Evolutionary conservation across 2,113 vertebrate genomes (phyloP).

Genomic region (Sciurus niger): DNA sequence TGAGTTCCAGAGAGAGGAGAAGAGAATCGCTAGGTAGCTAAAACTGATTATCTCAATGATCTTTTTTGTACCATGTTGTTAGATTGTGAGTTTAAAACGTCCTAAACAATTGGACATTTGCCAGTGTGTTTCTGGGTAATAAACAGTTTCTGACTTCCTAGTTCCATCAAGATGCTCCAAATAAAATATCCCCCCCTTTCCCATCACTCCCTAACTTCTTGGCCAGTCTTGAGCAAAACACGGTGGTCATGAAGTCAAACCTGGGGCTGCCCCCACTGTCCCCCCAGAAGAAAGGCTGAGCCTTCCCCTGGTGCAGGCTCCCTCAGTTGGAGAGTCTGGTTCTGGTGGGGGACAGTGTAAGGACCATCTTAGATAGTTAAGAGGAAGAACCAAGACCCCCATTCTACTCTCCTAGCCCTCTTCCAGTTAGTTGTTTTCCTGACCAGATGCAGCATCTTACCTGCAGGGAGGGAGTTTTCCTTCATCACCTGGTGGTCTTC

Average conservation of each 20-base stretch:
- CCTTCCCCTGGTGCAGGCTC: not conserved
- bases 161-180: conserved; percentile 8
- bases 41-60: not conserved
- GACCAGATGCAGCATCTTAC: not conserved
- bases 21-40: not conserved
- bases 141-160: conserved; percentile 56
- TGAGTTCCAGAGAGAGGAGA: not conserved
- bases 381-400: not conserved
- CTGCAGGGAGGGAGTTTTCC: not conserved
- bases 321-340: not conserved
- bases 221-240: not conserved
- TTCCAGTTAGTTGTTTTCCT: not conserved
- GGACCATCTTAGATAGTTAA: not conserved
- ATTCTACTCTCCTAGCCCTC: not conserved
- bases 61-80: conserved; percentile 30
- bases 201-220: not conserved
- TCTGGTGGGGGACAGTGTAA: not conserved
- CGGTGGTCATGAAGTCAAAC: not conserved
- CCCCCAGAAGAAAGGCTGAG: not conserved
- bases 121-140: conserved; percentile 27
- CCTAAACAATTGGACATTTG: not conserved
- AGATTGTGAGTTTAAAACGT: conserved; percentile 47
- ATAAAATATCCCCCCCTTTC: not conserved
- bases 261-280: accelerated
- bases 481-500: not conserved